These are phyloP conservation scores for Margaritifera margaritifera DNA, from an alignment of 2,888 invertebrate species.

Conservation along the genomic window DNA sequence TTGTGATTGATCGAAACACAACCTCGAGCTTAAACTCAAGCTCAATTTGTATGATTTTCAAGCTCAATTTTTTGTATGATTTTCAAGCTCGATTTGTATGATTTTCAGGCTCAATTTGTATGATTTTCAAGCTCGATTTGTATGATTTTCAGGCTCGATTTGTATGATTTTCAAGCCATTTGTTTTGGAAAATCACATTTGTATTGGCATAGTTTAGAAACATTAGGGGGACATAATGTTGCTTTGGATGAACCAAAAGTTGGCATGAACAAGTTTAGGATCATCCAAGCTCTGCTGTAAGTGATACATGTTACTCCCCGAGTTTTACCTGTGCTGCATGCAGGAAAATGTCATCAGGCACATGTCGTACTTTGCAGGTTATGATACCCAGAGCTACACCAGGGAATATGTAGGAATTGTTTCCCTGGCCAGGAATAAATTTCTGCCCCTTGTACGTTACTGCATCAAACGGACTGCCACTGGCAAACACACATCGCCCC, in stretches of 20 bases:
- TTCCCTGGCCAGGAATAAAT: conserved; percentile 93
- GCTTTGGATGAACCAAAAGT: neutral
- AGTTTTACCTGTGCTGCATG: conserved; percentile 88
- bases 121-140: too few species aligned
- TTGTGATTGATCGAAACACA: too few species aligned
- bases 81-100: too few species aligned
- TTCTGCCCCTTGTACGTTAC: conserved; percentile 86
- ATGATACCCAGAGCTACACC: conserved; percentile 95
- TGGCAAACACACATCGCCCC: conserved; percentile 95
- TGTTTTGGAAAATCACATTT: too few species aligned
- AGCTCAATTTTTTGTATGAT: too few species aligned
- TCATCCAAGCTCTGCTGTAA: neutral
- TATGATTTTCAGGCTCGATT: too few species aligned
- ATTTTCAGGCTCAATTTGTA: too few species aligned
- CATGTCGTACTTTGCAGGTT: conserved; percentile 91
- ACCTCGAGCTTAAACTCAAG: too few species aligned
- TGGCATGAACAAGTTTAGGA: neutral
- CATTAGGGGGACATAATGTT: too few species aligned
- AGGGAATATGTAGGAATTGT: conserved; percentile 78
- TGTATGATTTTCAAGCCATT: too few species aligned
- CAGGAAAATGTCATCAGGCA: conserved; percentile 94
- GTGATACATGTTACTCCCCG: neutral
- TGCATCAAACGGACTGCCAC: conserved; percentile 95
- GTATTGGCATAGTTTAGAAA: too few species aligned
- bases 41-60: too few species aligned